Conservation (phyloP, 2,113 vertebrate species). For the Chloebia gouldiae region DNA sequence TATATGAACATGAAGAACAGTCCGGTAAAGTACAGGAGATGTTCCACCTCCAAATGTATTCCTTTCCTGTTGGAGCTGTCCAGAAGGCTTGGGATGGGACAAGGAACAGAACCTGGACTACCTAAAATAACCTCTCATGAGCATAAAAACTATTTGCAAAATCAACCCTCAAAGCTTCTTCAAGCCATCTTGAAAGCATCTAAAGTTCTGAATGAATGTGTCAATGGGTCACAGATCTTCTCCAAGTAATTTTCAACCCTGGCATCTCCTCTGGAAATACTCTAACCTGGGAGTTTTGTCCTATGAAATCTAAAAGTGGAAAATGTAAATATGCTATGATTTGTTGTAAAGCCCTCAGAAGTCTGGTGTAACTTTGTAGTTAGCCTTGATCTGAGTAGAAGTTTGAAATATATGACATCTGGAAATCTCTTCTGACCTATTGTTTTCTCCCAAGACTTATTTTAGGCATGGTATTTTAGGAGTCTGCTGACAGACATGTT, state of each 20-base stretch:
- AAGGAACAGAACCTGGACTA: neutral
- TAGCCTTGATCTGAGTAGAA: neutral
- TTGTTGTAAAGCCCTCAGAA: neutral
- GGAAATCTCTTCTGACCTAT: neutral
- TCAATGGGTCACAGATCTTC: neutral
- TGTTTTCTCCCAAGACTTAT: neutral
- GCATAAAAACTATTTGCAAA: neutral
- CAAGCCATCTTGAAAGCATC: neutral
- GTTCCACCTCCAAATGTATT: neutral
- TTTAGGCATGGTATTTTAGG: neutral
- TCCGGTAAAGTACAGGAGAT: neutral
- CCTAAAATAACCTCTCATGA: neutral
- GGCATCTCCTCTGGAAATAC: neutral
- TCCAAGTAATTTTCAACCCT: neutral
- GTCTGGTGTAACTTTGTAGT: neutral
- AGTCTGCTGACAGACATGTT: neutral
- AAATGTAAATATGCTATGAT: neutral
- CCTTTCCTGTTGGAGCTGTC: neutral
- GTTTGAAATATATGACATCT: neutral
- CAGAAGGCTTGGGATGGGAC: neutral
- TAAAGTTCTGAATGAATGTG: neutral
- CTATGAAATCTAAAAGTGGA: neutral
- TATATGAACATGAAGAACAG: neutral
- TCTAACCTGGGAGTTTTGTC: neutral
- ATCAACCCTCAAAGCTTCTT: neutral